phyloP scores from a whole-genome alignment of 2,113 vertebrate genomes.

The Channa maculata region DNA sequence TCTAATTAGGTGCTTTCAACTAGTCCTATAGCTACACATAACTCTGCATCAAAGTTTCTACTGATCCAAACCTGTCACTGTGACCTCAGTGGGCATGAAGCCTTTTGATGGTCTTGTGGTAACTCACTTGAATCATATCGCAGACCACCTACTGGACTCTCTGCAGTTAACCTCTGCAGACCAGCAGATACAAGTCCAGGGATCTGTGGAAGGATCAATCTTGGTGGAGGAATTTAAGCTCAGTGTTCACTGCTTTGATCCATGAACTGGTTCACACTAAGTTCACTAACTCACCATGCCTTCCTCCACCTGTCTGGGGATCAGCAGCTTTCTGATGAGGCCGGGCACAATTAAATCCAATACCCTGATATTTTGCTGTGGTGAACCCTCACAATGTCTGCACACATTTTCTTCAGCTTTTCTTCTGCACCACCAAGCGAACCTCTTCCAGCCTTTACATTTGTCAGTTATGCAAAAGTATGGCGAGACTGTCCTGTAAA shows the following conservation, averaged over 20 bases:
- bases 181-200: slow-evolving; percentile 7
- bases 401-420: slow-evolving; percentile 1
- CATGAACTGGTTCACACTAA: slow-evolving; percentile 35
- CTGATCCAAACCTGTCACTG: slow-evolving; percentile 26
- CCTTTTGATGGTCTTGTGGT: slow-evolving; percentile 4
- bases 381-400: background rate
- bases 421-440: background rate
- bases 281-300: slow-evolving; percentile 16
- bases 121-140: slow-evolving; percentile 31
- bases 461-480: background rate
- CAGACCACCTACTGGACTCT: slow-evolving; percentile 20
- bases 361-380: slow-evolving; percentile 8
- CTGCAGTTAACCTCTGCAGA: slow-evolving; percentile 37
- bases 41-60: slow-evolving; percentile 22
- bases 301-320: slow-evolving; percentile 44
- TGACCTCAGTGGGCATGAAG: slow-evolving; percentile 22
- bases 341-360: slow-evolving; percentile 32
- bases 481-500: too few relatives aligned
- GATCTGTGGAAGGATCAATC: slow-evolving; percentile 30
- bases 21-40: background rate
- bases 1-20: slow-evolving; percentile 22
- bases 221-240: slow-evolving; percentile 31
- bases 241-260: slow-evolving; percentile 47
- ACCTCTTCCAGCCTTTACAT: background rate
- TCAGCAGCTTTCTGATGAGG: slow-evolving; percentile 26